Percentiles rank a stretch among this genome's conserved stretches.
These are phyloP conservation scores for Raja brachyura DNA, from an alignment of 2,113 vertebrate genomes.

Conservation along the genomic window DNA sequence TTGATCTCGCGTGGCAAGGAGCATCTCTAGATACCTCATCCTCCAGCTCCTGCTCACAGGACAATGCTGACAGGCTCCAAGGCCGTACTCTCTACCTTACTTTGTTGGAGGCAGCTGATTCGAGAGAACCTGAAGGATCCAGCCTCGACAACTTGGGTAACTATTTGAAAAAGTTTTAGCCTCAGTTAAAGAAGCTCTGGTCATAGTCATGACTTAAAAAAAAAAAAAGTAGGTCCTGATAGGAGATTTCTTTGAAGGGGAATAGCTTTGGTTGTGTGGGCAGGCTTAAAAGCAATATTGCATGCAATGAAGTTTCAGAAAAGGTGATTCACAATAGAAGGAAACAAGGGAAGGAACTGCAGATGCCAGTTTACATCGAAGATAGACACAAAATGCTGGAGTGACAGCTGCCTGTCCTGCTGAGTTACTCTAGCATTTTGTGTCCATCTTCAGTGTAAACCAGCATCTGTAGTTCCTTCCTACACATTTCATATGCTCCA, in stretches of 20 bases:
- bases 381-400: too few relatives aligned
- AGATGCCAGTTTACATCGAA: too few relatives aligned
- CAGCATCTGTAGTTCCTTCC: too few relatives aligned
- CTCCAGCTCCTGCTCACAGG: slow-evolving; percentile 18
- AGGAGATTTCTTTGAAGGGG: neutral
- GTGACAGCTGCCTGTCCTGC: too few relatives aligned
- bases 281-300: neutral
- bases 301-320: neutral
- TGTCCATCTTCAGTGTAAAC: too few relatives aligned
- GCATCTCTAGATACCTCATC: neutral
- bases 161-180: neutral
- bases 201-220: neutral
- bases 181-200: neutral
- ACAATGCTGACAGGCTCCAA: neutral
- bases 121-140: neutral
- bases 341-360: neutral
- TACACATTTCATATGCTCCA: too few relatives aligned
- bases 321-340: neutral
- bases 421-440: too few relatives aligned
- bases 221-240: neutral
- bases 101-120: slow-evolving; percentile 15
- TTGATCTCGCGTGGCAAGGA: neutral
- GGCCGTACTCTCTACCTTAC: neutral
- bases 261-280: neutral
- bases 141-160: neutral